These are phyloP conservation scores for Talpa occidentalis DNA, from an alignment of 2,113 vertebrate genomes.

Conservation along the genomic window DNA sequence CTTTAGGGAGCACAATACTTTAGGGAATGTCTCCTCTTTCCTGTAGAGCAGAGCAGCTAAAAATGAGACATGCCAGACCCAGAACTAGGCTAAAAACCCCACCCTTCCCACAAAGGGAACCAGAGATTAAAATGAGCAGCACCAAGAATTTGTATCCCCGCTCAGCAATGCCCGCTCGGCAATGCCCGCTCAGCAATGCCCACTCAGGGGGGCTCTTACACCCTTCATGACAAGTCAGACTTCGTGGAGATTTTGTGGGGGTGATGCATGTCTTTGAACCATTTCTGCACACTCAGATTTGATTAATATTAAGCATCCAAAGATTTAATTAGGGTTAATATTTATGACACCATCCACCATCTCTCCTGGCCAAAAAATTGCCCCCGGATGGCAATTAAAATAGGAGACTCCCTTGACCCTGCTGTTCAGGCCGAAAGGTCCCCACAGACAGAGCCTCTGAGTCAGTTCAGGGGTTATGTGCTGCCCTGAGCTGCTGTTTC, in stretches of 20 bases:
- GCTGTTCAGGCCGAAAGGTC: background rate
- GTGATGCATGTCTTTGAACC: background rate
- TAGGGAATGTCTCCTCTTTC: background rate
- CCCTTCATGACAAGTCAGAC: background rate
- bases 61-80: background rate
- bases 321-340: background rate
- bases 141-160: background rate
- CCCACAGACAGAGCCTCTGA: background rate
- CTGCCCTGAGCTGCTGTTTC: background rate
- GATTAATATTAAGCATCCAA: background rate
- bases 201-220: background rate
- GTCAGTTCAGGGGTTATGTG: background rate
- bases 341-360: background rate
- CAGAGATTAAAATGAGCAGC: background rate
- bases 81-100: background rate
- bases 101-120: background rate
- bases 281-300: background rate
- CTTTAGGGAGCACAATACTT: background rate
- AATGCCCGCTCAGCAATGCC: background rate
- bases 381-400: background rate
- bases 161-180: background rate
- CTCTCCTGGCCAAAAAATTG: background rate
- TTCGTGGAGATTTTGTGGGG: background rate
- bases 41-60: background rate
- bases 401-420: background rate